Conservation (phyloP, 37 sponge, comb jelly and placozoan species). For the Sycon ciliatum region DNA sequence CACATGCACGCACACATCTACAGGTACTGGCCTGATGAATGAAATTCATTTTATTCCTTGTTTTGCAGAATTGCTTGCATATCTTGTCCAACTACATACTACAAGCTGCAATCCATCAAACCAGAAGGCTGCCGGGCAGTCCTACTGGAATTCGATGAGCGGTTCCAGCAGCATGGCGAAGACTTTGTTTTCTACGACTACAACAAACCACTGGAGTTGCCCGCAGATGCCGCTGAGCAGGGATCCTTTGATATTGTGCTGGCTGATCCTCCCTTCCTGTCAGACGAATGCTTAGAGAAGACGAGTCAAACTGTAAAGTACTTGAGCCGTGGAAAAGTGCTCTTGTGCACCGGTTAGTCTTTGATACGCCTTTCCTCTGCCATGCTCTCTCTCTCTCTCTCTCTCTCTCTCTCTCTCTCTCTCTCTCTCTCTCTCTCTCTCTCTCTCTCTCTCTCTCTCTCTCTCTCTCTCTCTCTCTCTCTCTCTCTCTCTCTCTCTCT, state of each 20-base stretch:
- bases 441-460: no score
- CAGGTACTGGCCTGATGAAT: no score
- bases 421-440: no score
- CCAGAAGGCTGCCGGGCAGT: conserved; percentile 17
- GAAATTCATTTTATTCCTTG: no score
- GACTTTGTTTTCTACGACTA: conserved; percentile 68
- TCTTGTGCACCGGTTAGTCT: conserved; percentile 50
- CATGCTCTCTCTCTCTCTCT: no score
- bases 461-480: no score
- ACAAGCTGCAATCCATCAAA: conserved; percentile 35
- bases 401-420: no score
- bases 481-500: no score
- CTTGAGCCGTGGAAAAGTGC: conserved; percentile 46
- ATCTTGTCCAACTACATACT: conserved; percentile 60
- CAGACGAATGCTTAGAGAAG: conserved; percentile 58
- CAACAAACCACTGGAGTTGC: conserved; percentile 52
- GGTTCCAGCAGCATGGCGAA: conserved; percentile 46
- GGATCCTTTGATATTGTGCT: conserved; percentile 49
- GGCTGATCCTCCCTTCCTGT: conserved; percentile 72
- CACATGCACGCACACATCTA: no score
- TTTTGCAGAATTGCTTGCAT: conserved; percentile 53
- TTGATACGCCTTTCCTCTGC: no score
- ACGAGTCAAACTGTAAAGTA: conserved; percentile 41
- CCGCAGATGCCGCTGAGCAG: conserved; percentile 10
- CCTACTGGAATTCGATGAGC: conserved; percentile 55